phyloP scores from a whole-genome alignment of 2,113 vertebrate species.

The Tenebrosternarchus preto region DNA sequence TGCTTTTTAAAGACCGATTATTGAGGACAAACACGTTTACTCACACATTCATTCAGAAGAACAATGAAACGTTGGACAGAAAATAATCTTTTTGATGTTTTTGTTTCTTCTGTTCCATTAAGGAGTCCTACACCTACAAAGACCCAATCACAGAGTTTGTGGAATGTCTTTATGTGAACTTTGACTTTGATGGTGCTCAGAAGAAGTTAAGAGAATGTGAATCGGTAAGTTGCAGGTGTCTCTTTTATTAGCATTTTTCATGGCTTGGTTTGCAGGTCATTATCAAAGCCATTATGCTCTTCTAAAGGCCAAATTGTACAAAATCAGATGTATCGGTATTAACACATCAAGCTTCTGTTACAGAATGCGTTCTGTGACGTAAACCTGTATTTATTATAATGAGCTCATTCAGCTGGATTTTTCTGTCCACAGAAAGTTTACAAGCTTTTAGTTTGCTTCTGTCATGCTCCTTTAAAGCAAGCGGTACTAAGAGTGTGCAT shows the following conservation, averaged over 20 bases:
- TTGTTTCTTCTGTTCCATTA: not conserved
- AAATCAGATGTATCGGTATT: not conserved
- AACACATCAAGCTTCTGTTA: not conserved
- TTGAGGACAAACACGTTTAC: not conserved
- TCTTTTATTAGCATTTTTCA: not conserved
- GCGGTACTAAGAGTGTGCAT: slow-evolving; percentile 33
- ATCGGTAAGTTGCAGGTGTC: slow-evolving; percentile 79
- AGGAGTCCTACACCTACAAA: slow-evolving; percentile 93
- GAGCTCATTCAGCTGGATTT: slow-evolving; percentile 22
- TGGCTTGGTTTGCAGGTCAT: slow-evolving; percentile 10
- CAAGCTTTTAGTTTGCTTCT: slow-evolving; percentile 31
- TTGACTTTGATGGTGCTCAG: slow-evolving; percentile 96
- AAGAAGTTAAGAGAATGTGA: slow-evolving; percentile 95
- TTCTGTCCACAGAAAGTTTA: slow-evolving; percentile 40
- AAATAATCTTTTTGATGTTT: not conserved
- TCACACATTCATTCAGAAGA: not conserved
- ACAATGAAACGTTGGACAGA: not conserved
- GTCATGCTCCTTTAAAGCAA: slow-evolving; percentile 38
- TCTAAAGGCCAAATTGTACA: not conserved
- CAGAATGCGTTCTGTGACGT: not conserved
- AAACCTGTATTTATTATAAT: slow-evolving; percentile 7
- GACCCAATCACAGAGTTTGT: slow-evolving; percentile 98
- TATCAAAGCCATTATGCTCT: not conserved
- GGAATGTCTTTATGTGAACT: slow-evolving; percentile 96
- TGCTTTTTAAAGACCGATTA: not conserved